Evolutionary conservation across 2,113 vertebrate species (phyloP), one percentile per base, ranked within the genome.

Genomic region (Dasyurus viverrinus): DNA sequence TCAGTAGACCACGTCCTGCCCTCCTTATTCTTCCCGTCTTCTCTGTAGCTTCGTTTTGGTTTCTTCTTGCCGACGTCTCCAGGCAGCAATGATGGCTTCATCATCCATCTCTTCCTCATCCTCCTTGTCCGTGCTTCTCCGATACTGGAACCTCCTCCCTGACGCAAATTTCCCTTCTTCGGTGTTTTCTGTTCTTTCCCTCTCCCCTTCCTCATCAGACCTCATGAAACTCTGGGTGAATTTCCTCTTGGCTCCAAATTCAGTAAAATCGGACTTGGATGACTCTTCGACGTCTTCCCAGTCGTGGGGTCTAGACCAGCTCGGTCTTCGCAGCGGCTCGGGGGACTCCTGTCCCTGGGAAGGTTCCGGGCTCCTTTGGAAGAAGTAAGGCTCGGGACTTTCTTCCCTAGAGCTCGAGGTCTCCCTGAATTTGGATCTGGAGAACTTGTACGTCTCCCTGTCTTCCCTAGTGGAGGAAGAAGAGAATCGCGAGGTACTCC

Each of bases 51-150:
- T 99, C 68, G 98, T 98, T 91, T 99, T 99, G 0, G 98, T 98
- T 93, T 99, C 98, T 96, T 99, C 99, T 93, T 99, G 99, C 92
- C 99, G 98, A 30, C 97, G 99, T 95, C 99, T 99, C 99, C 99
- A 99, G 2, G 99, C 99, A 2, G 97, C 97, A 0, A 99, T 99
- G 93, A 99, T 98, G 91, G 99, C 99, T 93, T 99, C 99, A 2
- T 99, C 99, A 10, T 99, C 98, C 76, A 98, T 98, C 95, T 99
- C 99, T 8, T 98, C 98, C 95, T 98, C 98, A 91, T 97, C 97
- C 96, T 98, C 96, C 94, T 95, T 97, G 91, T 54, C 98, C 0
- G 19, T 97, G 92, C 96, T 98, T 96, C 98, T 97, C n/a, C 98
- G 98, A 89, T 98, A 98, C 96, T 95, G 98, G 91, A 97, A 98